Base-by-base conservation (phyloP, 2,797 vertebrate species). In the Eleutherodactylus coqui region DNA sequence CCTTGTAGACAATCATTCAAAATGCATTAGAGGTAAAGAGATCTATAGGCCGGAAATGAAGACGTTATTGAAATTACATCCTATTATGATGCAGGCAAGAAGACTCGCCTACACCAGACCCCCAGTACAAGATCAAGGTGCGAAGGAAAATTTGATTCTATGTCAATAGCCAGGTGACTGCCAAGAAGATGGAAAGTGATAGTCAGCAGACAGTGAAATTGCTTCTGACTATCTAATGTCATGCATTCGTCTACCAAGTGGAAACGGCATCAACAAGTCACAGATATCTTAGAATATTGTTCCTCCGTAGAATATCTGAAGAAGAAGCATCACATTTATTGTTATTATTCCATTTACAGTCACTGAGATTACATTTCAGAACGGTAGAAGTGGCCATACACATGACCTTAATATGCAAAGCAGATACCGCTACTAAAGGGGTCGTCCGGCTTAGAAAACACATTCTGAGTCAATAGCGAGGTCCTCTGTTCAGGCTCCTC, bases 201-300 rank as follows among this genome's bases (percentile, higher is more conserved):
- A 38, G 49, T 27, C 75, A 79, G 49, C 77, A 11, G 38, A 62
- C 76, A 55, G 51, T 85, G 76, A 80, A 79, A 85, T 79, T 72
- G 51, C 64, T 49, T 80, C 77, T 78, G 36, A 41, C 55, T 53
- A n/a, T 51, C 49, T 47, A 79, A 72, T n/a, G 75, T 58, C 36
- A 45, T 77, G 45, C 51, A 58, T 38, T 21, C 27, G 21, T 73
- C 64, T 32, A 10, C 49, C 60, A 24, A 55, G 43, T 38, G 58
- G 45, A 69, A 84, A 36, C 29, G 1, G 32, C 58, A 77, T 69
- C 55, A 84, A 75, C 43, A 64, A 84, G 43, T 47, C 43, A 5
- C n/a, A 43, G 70, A 75, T 29, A 75, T 32, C 34, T 11, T 60
- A 2, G 24, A 32, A 53, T 21, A 16, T 5, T 64, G 58, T 41